Conservation (phyloP, 2,888 invertebrate genomes). For the Odontocolon sp. region DNA sequence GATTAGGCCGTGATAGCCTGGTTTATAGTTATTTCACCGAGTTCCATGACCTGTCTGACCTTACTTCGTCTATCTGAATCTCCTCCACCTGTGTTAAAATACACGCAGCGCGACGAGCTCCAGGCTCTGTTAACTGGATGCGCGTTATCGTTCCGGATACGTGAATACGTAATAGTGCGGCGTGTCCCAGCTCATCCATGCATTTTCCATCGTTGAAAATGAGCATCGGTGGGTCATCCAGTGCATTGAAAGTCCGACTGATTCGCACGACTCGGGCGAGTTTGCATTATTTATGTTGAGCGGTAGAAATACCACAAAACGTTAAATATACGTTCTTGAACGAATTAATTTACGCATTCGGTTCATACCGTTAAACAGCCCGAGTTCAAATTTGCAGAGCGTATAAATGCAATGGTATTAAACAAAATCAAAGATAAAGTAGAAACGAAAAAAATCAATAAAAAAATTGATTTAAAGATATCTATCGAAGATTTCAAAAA, state of each 20-base stretch:
- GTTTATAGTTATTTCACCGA: too few species aligned
- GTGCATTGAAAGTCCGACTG: conserved; percentile 20
- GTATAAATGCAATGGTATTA: not conserved
- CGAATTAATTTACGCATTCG: not conserved
- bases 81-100: too few species aligned
- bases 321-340: conserved; percentile 9
- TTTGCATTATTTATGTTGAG: conserved; percentile 17
- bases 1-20: too few species aligned
- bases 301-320: conserved; percentile 6
- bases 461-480: too few species aligned
- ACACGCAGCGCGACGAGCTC: conserved; percentile 34
- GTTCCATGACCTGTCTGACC: too few species aligned
- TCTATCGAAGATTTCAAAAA: too few species aligned
- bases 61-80: too few species aligned
- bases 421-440: not conserved
- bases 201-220: conserved; percentile 42
- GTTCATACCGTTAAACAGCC: not conserved
- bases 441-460: not conserved
- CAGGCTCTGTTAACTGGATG: too few species aligned
- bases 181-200: conserved; percentile 19
- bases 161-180: conserved; percentile 48
- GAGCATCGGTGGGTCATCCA: conserved; percentile 25
- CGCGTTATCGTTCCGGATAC: conserved; percentile 31
- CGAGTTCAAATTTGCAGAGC: not conserved
- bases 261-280: not conserved